Evolutionary conservation across 2,113 vertebrate species (phyloP), one percentile per base, ranked within the genome.

Genomic region (Microcebus jonahi): DNA sequence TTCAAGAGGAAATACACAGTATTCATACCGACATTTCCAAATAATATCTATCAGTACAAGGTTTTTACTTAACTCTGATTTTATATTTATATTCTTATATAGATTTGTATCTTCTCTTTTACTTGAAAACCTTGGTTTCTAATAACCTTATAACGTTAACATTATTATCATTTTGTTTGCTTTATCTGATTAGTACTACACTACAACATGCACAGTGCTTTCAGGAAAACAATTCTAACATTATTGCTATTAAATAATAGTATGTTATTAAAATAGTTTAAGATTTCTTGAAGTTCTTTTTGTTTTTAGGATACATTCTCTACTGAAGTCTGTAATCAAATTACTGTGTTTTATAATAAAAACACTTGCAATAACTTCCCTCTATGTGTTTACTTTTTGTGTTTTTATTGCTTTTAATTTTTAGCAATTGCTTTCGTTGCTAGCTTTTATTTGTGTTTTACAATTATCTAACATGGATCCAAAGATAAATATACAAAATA

Each of bases 381-480:
- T 90, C 42, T 79, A 13, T 85, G 21, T 53, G 23, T 31, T 79
- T n/a, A 79, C 63, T 39, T 6, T 23, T 61, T 29, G 59, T 68
- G 73, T 68, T 88, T 92, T 92, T 57, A 76, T 75, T 48, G 21
- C 36, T 80, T 92, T 93, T 70, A 70, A 59, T 50, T 50, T 80
- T 70, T 87, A 48, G 31, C 34, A 80, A 67, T 68, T 86, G 29
- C 75, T 70, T 70, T 88, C 71, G 39, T 59, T 80, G 50, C 34
- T 59, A 39, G 82, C 70, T 77, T 77, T 89, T 63, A 55, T 53
- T 55, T 73, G n/a, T 59, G 50, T 50, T 91, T 94, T 85, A 25
- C 82, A 82, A 59, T 91, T 68, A 29, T 75, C 82, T 76, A 87
- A 83, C n/a, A 53, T 77, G 36, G 36, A 29, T 77, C 67, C 39